Percentiles rank a stretch among this genome's conserved stretches.
Conservation (phyloP, 23 tunicate genomes). For the Corella eumyota region DNA sequence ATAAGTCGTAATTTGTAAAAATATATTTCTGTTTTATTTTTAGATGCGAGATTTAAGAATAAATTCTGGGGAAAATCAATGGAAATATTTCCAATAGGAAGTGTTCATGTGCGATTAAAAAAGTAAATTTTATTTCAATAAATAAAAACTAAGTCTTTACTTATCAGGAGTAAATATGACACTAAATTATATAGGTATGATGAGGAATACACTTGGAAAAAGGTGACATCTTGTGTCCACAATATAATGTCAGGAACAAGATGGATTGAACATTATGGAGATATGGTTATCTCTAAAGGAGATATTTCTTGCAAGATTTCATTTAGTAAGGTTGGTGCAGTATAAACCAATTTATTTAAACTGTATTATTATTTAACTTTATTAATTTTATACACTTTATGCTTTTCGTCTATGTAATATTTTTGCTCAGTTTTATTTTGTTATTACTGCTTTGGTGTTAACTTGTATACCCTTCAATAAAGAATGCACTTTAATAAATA, state of each 20-base stretch:
- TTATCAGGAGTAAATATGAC: too few relatives aligned
- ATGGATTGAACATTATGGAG: conserved; percentile 92
- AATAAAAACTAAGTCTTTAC: too few relatives aligned
- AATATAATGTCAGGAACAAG: conserved; percentile 72
- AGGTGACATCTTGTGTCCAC: conserved; percentile 91
- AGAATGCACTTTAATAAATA: too few relatives aligned
- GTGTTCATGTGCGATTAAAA: conserved; percentile 44
- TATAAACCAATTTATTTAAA: too few relatives aligned
- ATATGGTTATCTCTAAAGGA: conserved; percentile 39
- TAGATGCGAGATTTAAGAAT: conserved; percentile 73
- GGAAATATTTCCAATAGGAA: conserved; percentile 82
- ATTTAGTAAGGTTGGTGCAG: conserved; percentile 71
- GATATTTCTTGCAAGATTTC: conserved; percentile 44
- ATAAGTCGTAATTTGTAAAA: neutral
- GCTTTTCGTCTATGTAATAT: too few relatives aligned
- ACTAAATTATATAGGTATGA: too few relatives aligned
- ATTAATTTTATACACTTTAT: too few relatives aligned
- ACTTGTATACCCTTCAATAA: too few relatives aligned
- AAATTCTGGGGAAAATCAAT: conserved; percentile 97
- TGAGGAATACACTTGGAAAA: conserved; percentile 63
- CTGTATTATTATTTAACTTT: too few relatives aligned
- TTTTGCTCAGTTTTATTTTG: too few relatives aligned
- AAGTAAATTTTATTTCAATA: too few relatives aligned
- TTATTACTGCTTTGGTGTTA: too few relatives aligned
- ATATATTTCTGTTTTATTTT: neutral